These are phyloP conservation scores for Hirtodrosophila alboralis DNA, from an alignment of 2,888 invertebrate genomes.

Conservation along the genomic window DNA sequence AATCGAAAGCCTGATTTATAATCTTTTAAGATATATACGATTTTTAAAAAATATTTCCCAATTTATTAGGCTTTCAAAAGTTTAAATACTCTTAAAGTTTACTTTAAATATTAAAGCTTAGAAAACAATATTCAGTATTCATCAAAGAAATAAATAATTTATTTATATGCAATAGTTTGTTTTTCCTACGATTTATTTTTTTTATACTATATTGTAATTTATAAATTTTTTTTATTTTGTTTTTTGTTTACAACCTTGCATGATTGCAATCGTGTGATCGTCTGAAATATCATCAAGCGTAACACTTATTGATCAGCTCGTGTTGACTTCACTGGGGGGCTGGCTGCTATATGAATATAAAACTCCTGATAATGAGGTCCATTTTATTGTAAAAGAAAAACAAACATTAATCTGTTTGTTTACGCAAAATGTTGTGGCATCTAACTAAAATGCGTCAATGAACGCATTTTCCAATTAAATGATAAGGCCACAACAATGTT, in stretches of 20 bases:
- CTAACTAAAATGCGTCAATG: slow-evolving; percentile 69
- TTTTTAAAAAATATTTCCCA: too few relatives aligned
- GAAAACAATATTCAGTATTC: too few relatives aligned
- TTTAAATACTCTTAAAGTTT: too few relatives aligned
- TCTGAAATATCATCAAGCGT: slow-evolving; percentile 7
- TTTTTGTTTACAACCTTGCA: slow-evolving; percentile 44
- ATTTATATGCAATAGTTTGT: too few relatives aligned
- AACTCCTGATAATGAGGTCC: slow-evolving; percentile 54
- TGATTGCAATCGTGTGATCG: slow-evolving; percentile 40
- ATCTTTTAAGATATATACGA: too few relatives aligned
- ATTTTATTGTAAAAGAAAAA: slow-evolving; percentile 58
- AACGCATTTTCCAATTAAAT: slow-evolving; percentile 57
- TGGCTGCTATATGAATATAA: too few relatives aligned
- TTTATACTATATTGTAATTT: too few relatives aligned
- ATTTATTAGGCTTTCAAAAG: too few relatives aligned
- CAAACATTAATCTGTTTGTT: slow-evolving; percentile 67
- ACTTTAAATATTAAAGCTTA: too few relatives aligned
- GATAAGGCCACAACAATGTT: slow-evolving; percentile 44
- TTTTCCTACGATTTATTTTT: too few relatives aligned
- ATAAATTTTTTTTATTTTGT: not conserved
- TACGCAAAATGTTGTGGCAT: slow-evolving; percentile 57
- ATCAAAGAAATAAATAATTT: too few relatives aligned
- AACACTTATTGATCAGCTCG: slow-evolving; percentile 40
- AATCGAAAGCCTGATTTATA: too few relatives aligned
- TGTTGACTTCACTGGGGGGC: slow-evolving; percentile 56